phyloP scores from a whole-genome alignment of 2,113 vertebrate species.

The Carollia perspicillata region DNA sequence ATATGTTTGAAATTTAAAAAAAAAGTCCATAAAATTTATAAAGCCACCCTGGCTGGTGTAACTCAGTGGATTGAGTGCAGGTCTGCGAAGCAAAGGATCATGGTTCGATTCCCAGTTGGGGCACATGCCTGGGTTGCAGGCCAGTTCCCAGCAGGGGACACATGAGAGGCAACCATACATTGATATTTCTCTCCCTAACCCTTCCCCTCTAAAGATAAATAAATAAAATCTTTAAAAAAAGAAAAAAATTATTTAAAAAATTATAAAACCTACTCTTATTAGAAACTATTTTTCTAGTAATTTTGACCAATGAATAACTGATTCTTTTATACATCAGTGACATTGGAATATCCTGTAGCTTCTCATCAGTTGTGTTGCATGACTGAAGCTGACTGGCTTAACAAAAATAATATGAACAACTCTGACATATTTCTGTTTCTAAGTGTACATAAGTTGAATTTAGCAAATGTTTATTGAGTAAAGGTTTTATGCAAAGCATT shows the following conservation, averaged over 20 bases:
- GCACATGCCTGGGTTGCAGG: too few relatives aligned
- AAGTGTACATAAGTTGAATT: constrained; percentile 46
- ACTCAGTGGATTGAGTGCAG: too few relatives aligned
- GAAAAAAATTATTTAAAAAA: too few relatives aligned
- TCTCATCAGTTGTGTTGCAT: background rate
- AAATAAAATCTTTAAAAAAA: too few relatives aligned
- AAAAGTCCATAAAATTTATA: background rate
- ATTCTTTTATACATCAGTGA: background rate
- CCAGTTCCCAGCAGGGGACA: too few relatives aligned
- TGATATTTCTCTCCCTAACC: too few relatives aligned
- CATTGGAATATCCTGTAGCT: background rate
- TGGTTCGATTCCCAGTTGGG: too few relatives aligned
- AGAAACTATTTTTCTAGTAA: background rate
- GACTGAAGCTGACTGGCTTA: background rate
- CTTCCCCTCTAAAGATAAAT: too few relatives aligned
- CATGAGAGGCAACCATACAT: too few relatives aligned
- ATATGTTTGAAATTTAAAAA: background rate
- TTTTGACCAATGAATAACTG: background rate
- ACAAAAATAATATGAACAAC: background rate
- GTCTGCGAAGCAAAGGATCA: too few relatives aligned
- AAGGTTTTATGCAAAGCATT: constrained; percentile 34
- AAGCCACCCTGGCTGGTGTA: too few relatives aligned
- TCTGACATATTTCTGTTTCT: constrained; percentile 40
- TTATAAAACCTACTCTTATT: background rate
- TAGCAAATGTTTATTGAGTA: constrained; percentile 53